A percentile compares a stretch with the other conserved stretches of the same genome.
Conservation (phyloP, 2,113 vertebrate species). For the Mirza zaza region DNA sequence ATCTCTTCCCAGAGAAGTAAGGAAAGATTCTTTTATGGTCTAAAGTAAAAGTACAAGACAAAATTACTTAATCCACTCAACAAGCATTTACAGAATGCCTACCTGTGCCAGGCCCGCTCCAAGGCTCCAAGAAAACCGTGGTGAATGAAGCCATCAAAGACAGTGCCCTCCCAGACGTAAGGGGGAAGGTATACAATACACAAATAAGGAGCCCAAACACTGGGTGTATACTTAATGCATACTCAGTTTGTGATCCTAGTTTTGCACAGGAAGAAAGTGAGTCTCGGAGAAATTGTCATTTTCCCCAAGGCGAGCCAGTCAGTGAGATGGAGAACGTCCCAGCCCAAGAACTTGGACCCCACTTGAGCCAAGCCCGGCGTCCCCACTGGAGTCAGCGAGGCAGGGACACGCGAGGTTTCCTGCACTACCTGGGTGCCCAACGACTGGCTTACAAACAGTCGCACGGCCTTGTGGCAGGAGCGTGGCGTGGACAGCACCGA, state of each 20-base stretch:
- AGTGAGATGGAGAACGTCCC: not conserved
- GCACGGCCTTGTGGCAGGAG: rapidly evolving
- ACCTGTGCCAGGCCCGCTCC: not conserved
- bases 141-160: not conserved
- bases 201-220: too few relatives aligned
- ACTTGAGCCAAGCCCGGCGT: not conserved
- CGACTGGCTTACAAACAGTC: not conserved
- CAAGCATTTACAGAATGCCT: not conserved
- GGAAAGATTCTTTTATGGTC: not conserved
- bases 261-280: not conserved
- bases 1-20: not conserved
- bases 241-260: not conserved
- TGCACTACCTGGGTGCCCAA: rapidly evolving
- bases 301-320: too few relatives aligned
- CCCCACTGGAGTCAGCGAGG: not conserved
- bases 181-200: too few relatives aligned
- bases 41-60: not conserved
- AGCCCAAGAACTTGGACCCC: not conserved
- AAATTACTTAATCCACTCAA: not conserved
- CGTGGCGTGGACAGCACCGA: too few relatives aligned
- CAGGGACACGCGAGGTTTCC: not conserved
- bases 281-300: not conserved
- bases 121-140: not conserved
- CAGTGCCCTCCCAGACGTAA: not conserved
- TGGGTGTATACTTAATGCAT: too few relatives aligned